Percentiles rank a stretch among this genome's conserved stretches.
These are phyloP conservation scores for Ochropacha duplaris DNA, from an alignment of 2,888 invertebrate species.

Conservation along the genomic window DNA sequence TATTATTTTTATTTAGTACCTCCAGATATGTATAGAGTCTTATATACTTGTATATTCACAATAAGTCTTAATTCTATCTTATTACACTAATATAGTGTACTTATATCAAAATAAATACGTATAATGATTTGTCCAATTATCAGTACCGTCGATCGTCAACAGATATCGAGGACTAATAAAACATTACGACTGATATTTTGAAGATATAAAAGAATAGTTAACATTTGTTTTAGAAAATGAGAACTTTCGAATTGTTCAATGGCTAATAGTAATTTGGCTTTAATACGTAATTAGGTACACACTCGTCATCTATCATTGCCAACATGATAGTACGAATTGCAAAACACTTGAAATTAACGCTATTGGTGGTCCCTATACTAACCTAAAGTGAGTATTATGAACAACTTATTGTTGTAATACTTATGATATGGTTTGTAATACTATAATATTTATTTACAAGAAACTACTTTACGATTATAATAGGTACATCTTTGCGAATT, in stretches of 20 bases:
- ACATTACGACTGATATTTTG: background rate
- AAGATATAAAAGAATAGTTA: background rate
- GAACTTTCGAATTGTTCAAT: background rate
- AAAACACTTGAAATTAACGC: constrained; percentile 25
- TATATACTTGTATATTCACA: constrained; percentile 43
- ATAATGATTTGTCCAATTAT: constrained; percentile 20
- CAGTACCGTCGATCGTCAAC: constrained; percentile 8
- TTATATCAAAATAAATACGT: constrained; percentile 59
- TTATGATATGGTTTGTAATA: constrained; percentile 46
- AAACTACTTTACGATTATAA: constrained; percentile 35
- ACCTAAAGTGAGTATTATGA: constrained; percentile 72
- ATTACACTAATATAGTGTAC: constrained; percentile 82
- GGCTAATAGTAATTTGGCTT: constrained; percentile 4
- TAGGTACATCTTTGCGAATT: constrained; percentile 44
- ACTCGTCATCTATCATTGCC: background rate
- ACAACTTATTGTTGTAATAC: constrained; percentile 45
- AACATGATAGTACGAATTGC: constrained; percentile 1
- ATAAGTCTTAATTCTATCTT: constrained; percentile 48
- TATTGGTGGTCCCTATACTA: constrained; percentile 54
- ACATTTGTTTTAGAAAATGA: background rate
- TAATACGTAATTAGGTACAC: background rate
- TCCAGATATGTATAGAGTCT: constrained; percentile 59
- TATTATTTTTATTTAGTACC: constrained; percentile 55
- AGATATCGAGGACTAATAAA: constrained; percentile 18
- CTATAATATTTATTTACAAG: constrained; percentile 65